Evolutionary conservation across 2,888 invertebrate genomes (phyloP).

Genomic region (Chelonus formosanus): DNA sequence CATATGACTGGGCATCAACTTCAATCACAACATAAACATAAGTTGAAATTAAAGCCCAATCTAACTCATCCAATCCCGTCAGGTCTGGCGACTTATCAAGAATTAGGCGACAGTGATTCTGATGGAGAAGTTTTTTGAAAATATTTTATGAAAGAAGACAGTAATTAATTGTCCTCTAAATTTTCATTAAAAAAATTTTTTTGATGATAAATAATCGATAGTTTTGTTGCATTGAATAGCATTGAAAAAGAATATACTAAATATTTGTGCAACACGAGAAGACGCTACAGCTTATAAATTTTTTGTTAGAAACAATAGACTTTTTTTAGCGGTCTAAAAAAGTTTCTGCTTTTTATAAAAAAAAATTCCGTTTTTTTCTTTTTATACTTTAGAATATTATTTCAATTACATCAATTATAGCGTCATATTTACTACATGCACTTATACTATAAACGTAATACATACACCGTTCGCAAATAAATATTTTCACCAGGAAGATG

Average conservation of each 20-base stretch:
- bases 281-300: not conserved
- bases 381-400: not conserved
- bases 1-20: conserved; percentile 27
- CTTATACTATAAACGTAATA: too few relatives aligned
- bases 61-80: conserved; percentile 68
- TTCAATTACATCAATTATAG: too few relatives aligned
- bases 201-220: not conserved
- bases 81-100: conserved; percentile 65
- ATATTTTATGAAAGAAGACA: conserved; percentile 6
- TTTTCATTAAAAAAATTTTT: too few relatives aligned
- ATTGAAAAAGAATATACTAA: too few relatives aligned
- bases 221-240: too few relatives aligned
- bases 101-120: conserved; percentile 69
- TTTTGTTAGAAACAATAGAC: not conserved
- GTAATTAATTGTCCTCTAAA: too few relatives aligned
- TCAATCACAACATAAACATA: conserved; percentile 54
- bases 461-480: too few relatives aligned
- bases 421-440: too few relatives aligned
- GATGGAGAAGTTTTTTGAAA: conserved; percentile 73
- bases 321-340: not conserved
- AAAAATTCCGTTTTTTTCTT: not conserved
- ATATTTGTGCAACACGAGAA: not conserved
- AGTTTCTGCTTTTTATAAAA: not conserved
- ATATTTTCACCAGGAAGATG: too few relatives aligned
- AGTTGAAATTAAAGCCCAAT: conserved; percentile 57